Conservation (phyloP, 2,797 vertebrate genomes). For the Sebastes flavidus region DNA sequence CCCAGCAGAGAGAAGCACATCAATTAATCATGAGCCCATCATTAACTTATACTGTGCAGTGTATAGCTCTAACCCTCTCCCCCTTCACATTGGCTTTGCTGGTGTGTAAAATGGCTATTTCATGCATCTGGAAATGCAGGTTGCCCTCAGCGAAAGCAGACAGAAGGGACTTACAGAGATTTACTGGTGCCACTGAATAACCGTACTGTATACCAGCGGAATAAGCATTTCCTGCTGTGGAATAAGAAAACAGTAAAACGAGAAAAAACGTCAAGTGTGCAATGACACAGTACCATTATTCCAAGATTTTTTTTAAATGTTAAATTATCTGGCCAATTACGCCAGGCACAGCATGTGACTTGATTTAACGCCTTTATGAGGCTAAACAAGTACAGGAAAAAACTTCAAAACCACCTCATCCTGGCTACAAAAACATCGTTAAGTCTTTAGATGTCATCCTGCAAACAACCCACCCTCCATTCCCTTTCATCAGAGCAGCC, state of each 20-base stretch:
- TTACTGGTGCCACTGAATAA: conserved; percentile 81
- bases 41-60: conserved; percentile 12
- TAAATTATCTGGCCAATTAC: not conserved
- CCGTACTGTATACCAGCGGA: conserved; percentile 84
- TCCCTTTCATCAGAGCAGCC: conserved; percentile 52
- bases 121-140: conserved; percentile 84
- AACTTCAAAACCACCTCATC: not conserved
- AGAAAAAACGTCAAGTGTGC: conserved; percentile 70
- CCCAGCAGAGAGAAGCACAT: conserved; percentile 58
- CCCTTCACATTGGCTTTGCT: conserved; percentile 63
- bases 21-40: conserved; percentile 28
- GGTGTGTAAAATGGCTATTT: conserved; percentile 71
- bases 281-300: conserved; percentile 56
- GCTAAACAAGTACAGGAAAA: not conserved
- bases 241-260: conserved; percentile 80
- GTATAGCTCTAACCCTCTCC: conserved; percentile 11
- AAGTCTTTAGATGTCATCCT: not conserved
- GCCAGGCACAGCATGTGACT: not conserved
- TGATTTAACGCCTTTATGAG: conserved; percentile 26
- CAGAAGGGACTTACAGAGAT: conserved; percentile 86
- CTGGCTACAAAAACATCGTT: not conserved
- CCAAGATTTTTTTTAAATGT: not conserved
- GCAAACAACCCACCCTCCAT: not conserved
- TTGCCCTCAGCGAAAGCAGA: conserved; percentile 83
- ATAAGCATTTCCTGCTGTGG: conserved; percentile 81